Percentiles rank a stretch among this genome's conserved stretches.
phyloP scores from a whole-genome alignment of 2,888 invertebrate genomes.

The Choristoneura rosaceana region DNA sequence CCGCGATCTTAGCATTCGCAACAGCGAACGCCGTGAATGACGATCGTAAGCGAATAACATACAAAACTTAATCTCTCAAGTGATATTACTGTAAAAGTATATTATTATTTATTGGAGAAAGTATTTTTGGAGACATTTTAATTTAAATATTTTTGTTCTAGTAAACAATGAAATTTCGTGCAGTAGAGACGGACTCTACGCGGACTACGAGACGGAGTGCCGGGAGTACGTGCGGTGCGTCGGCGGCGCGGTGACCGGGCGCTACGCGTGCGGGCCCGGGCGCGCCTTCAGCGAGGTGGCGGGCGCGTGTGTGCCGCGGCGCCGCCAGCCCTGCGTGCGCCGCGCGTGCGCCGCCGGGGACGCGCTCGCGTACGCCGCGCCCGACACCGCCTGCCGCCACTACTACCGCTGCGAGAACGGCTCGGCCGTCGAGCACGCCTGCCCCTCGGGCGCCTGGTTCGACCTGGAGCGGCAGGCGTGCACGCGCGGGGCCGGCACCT shows the following conservation, averaged over 20 bases:
- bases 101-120: too few relatives aligned
- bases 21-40: slow-evolving; percentile 49
- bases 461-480: slow-evolving; percentile 83
- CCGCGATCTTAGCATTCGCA: slow-evolving; percentile 46
- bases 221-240: slow-evolving; percentile 77
- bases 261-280: slow-evolving; percentile 71
- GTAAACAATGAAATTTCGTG: slow-evolving; percentile 65
- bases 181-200: slow-evolving; percentile 72
- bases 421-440: slow-evolving; percentile 75
- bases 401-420: slow-evolving; percentile 86
- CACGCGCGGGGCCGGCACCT: slow-evolving; percentile 82
- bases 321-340: slow-evolving; percentile 69
- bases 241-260: slow-evolving; percentile 60
- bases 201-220: slow-evolving; percentile 77
- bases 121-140: not conserved
- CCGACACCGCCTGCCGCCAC: slow-evolving; percentile 84
- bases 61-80: not conserved
- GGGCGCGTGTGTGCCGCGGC: slow-evolving; percentile 72
- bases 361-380: slow-evolving; percentile 79
- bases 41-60: slow-evolving; percentile 59
- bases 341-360: slow-evolving; percentile 71
- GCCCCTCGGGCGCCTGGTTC: slow-evolving; percentile 84
- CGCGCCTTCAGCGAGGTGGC: slow-evolving; percentile 75
- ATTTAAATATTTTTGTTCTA: slow-evolving; percentile 53
- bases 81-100: slow-evolving; percentile 3